Base-by-base conservation (phyloP, 2,888 invertebrate species). In the Mythimna loreyi region DNA sequence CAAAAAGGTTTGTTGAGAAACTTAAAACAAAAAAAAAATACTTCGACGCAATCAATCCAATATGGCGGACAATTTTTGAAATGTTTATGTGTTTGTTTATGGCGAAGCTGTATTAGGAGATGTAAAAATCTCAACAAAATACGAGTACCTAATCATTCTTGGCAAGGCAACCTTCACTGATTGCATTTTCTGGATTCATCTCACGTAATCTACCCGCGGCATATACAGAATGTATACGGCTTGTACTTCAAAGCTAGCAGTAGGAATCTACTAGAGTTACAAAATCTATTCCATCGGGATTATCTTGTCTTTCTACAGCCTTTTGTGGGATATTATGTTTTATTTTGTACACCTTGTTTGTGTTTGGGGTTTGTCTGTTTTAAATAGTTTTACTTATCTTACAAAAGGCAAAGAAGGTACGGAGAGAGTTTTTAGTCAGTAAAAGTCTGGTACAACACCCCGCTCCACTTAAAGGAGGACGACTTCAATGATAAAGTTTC, bases 281-380 rank as follows among this genome's bases (percentile, higher is more conserved):
- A 50, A 61, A 70, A 66, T 59, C 65, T 59, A 62, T 75, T 58
- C 43, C 36, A 11, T 49, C 53, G 30, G 50, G 59, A 59, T 75
- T 56, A 75, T 64, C 49, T 50, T 21, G 6, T 16, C 21, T 56
- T 56, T 36, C 11, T 59, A 9, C 36, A 62, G 21, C 16, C 9
- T 36, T 23, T 33, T 23, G 23, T n/a, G 21, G 50, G 25, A 50
- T n/a, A 13, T 66, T 50, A n/a, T 19, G n/a, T 33, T 72, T 50
- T 45, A 45, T 72, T 43, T 59, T 33, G 19, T 49, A 43, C 3
- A 11, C 28, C 45, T 61, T 40, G n/a, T 49, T 19, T 30, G 0
- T 21, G n/a, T 50, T 43, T 50, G n/a, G 8, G 3, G 11, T 56
- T 55, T n/a, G 25, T 25, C 11, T 43, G 13, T n/a, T 66, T 43